These are phyloP conservation scores for Drosophila multiciliata DNA, from an alignment of 2,888 invertebrate species.

Conservation along the genomic window DNA sequence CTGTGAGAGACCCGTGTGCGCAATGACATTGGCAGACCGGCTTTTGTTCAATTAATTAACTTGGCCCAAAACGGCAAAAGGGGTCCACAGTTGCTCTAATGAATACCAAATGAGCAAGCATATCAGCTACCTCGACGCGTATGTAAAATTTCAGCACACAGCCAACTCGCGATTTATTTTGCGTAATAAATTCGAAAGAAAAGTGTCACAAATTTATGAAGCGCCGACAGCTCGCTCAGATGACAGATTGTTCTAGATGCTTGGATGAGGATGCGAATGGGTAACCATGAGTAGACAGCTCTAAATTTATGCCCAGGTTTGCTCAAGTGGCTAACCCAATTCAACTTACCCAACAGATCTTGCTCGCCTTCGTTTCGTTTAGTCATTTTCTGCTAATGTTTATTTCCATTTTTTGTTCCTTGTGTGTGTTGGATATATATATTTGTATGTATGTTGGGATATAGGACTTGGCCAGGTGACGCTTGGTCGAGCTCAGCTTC, in stretches of 20 bases:
- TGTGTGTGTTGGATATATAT: not conserved
- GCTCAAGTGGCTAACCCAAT: constrained; percentile 45
- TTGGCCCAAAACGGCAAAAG: constrained; percentile 52
- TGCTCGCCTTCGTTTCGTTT: constrained; percentile 31
- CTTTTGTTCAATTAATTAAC: constrained; percentile 76
- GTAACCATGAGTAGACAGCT: constrained; percentile 13
- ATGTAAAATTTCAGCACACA: constrained; percentile 45
- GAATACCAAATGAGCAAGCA: constrained; percentile 76
- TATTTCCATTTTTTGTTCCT: constrained; percentile 30
- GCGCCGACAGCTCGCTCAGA: constrained; percentile 64
- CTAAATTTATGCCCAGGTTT: constrained; percentile 10
- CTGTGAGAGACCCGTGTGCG: constrained; percentile 23
- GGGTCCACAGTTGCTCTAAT: constrained; percentile 62
- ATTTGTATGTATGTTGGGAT: constrained; percentile 41
- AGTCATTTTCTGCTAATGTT: constrained; percentile 68
- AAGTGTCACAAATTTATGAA: constrained; percentile 81
- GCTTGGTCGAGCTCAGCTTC: constrained; percentile 41
- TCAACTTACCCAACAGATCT: constrained; percentile 39
- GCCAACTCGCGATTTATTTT: constrained; percentile 72
- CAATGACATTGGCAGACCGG: constrained; percentile 52
- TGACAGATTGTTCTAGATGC: constrained; percentile 69
- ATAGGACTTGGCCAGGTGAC: constrained; percentile 50
- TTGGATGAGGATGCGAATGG: constrained; percentile 8
- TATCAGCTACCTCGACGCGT: constrained; percentile 43
- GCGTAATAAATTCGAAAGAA: constrained; percentile 72